Conservation (phyloP, 1,140 invertebrate species). For the Drosophila triauraria region DNA sequence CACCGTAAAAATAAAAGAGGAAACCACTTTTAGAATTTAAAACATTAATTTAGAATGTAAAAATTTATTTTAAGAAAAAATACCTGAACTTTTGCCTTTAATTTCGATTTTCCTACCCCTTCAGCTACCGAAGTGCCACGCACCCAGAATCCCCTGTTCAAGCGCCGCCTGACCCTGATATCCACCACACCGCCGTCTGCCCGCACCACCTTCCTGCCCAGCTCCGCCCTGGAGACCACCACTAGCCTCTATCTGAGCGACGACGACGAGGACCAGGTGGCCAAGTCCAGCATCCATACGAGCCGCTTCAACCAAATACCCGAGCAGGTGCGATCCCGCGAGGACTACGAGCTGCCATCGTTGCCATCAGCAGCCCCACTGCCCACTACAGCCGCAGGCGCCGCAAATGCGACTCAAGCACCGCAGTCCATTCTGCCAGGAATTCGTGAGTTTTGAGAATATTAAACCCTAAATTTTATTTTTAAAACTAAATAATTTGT, state of each 20-base stretch:
- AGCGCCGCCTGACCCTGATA: constrained; percentile 67
- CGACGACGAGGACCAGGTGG: constrained; percentile 74
- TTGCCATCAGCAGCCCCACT: not conserved
- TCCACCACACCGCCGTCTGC: constrained; percentile 23
- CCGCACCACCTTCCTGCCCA: constrained; percentile 37
- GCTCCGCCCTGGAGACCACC: constrained; percentile 42
- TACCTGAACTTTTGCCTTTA: not conserved
- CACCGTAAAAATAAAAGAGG: no score
- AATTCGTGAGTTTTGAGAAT: constrained; percentile 39
- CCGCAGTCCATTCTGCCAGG: not conserved
- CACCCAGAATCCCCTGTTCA: constrained; percentile 79
- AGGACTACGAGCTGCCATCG: constrained; percentile 11
- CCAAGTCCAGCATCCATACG: constrained; percentile 79
- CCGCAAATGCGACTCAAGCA: not conserved
- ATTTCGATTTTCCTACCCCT: not conserved
- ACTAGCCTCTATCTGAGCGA: constrained; percentile 52
- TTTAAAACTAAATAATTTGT: not conserved
- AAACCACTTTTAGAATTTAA: not conserved
- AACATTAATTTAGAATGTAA: not conserved
- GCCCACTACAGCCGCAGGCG: not conserved
- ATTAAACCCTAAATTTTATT: not conserved
- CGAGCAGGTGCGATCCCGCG: constrained; percentile 40
- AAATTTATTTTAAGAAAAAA: not conserved
- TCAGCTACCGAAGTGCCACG: constrained; percentile 72
- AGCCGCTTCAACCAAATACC: constrained; percentile 78